Evolutionary conservation across 2,888 invertebrate genomes (phyloP).

Genomic region (Xestia xanthographa): DNA sequence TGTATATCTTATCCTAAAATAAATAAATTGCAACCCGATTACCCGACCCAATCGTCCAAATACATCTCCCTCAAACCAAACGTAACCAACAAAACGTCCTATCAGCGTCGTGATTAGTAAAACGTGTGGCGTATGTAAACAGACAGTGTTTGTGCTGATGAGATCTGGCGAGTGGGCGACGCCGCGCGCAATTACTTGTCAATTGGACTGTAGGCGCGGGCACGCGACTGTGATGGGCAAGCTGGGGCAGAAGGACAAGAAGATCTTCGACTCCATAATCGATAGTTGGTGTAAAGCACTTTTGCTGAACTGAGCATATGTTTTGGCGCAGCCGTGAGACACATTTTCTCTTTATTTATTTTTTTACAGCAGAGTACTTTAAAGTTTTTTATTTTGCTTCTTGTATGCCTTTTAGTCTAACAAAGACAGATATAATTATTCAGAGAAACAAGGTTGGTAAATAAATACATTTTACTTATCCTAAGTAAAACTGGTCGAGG

Average conservation of each 20-base stretch:
- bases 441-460: background rate
- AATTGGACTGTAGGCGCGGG: constrained; percentile 61
- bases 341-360: background rate
- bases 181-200: constrained; percentile 75
- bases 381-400: background rate
- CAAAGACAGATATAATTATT: background rate
- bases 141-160: constrained; percentile 65
- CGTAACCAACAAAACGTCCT: constrained; percentile 31
- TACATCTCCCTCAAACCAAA: constrained; percentile 24
- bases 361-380: background rate
- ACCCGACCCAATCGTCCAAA: background rate
- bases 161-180: constrained; percentile 72
- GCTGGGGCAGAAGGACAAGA: constrained; percentile 46
- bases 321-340: background rate
- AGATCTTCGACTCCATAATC: background rate
- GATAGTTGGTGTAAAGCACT: background rate
- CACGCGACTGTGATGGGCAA: constrained; percentile 42
- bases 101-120: constrained; percentile 59
- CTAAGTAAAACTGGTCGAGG: background rate
- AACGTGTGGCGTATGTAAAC: constrained; percentile 62
- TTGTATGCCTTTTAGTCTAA: background rate
- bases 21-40: no score
- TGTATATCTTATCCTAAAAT: no score
- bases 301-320: background rate
- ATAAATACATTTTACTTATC: background rate